Conservation (phyloP, 1,140 invertebrate genomes). For the Tribolium madens region DNA sequence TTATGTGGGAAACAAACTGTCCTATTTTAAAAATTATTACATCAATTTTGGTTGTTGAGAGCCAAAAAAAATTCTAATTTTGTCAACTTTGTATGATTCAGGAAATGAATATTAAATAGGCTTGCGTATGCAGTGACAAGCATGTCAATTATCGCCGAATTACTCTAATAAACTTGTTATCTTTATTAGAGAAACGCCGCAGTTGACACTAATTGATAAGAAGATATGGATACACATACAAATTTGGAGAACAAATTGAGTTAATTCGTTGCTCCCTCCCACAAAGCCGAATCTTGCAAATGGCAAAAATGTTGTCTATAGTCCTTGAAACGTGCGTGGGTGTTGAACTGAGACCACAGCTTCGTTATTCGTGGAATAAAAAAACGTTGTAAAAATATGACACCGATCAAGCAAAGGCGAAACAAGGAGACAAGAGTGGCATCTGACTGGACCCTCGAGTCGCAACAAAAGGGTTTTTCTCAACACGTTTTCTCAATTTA, state of each 20-base stretch:
- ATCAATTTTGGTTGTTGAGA: no score
- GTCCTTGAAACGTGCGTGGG: background rate
- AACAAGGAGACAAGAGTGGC: constrained; percentile 8
- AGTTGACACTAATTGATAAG: constrained; percentile 24
- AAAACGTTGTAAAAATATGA: constrained; percentile 16
- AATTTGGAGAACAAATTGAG: background rate
- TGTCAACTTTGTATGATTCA: no score
- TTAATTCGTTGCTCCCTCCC: no score
- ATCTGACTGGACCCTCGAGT: background rate
- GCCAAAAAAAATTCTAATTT: no score
- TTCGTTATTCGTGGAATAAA: background rate
- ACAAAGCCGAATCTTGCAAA: no score
- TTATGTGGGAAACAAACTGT: no score
- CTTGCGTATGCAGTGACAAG: background rate
- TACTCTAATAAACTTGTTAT: background rate
- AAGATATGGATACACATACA: background rate
- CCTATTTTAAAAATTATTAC: no score
- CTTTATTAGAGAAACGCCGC: background rate
- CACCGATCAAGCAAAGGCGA: background rate
- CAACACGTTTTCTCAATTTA: constrained; percentile 36
- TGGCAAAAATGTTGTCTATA: no score
- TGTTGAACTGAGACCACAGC: background rate
- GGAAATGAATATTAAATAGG: no score
- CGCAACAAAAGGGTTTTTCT: constrained; percentile 13
- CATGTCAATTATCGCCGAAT: background rate